phyloP scores from a whole-genome alignment of 35 echinoderm and acorn worm species.

The Stichopus chloronotus region DNA sequence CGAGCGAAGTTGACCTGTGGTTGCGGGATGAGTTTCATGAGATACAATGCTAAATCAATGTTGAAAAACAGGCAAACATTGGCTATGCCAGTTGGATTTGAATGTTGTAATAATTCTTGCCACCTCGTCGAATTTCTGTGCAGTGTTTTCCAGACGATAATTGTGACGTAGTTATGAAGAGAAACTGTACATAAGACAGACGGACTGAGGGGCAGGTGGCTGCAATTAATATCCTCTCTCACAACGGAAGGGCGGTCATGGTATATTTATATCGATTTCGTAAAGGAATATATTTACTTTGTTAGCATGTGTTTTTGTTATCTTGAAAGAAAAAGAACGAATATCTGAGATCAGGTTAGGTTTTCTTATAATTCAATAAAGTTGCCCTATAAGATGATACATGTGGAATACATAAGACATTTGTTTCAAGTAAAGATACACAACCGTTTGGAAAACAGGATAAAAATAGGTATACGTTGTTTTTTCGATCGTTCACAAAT shows the following conservation, averaged over 20 bases:
- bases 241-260: background rate
- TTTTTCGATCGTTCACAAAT: background rate
- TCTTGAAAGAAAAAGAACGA: background rate
- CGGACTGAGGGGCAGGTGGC: background rate
- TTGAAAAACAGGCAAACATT: too few species aligned
- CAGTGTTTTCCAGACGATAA: background rate
- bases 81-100: too few species aligned
- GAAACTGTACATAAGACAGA: background rate
- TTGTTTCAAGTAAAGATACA: too few species aligned
- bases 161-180: background rate
- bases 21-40: too few species aligned
- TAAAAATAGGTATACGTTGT: background rate
- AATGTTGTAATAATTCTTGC: background rate
- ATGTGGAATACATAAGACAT: too few species aligned
- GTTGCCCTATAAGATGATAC: background rate
- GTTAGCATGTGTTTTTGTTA: background rate
- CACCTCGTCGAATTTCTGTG: background rate
- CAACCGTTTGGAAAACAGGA: background rate
- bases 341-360: background rate
- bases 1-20: too few species aligned
- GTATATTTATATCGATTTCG: conserved; percentile 6
- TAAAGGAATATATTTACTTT: background rate
- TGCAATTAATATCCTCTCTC: background rate
- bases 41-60: too few species aligned
- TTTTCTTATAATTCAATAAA: background rate